Evolutionary conservation across 2,797 vertebrate species (phyloP).

Genomic region (Gobio occitaniae): DNA sequence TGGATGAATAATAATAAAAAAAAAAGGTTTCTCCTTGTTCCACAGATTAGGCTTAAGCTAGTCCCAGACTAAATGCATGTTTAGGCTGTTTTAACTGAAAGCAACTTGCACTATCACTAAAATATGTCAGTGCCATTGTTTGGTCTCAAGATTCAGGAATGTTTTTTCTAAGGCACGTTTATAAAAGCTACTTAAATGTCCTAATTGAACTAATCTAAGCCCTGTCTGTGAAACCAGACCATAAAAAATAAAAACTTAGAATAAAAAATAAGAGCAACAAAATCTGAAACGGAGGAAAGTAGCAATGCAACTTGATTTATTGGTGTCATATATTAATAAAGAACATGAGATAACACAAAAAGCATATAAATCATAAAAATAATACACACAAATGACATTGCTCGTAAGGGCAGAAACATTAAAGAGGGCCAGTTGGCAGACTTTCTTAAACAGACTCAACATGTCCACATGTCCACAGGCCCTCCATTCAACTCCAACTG

Average conservation of each 20-base stretch:
- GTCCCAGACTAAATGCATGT: too few species aligned
- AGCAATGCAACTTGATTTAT: constrained; percentile 26
- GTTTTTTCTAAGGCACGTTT: too few species aligned
- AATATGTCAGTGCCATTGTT: too few species aligned
- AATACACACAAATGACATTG: not conserved
- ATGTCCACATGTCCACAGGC: constrained; percentile 17
- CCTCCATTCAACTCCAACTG: not conserved
- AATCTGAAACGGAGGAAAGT: not conserved
- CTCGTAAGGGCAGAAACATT: not conserved
- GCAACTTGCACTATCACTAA: too few species aligned
- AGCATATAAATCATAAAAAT: not conserved
- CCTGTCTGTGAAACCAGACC: too few species aligned
- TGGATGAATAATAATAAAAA: not conserved
- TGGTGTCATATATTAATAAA: not conserved
- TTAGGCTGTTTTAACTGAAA: too few species aligned
- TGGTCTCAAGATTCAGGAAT: too few species aligned
- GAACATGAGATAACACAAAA: constrained; percentile 20
- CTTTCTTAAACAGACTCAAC: not conserved
- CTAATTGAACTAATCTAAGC: too few species aligned
- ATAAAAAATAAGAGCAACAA: not conserved
- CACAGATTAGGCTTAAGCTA: too few species aligned
- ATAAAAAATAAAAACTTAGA: not conserved
- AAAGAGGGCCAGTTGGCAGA: not conserved
- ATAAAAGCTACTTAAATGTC: too few species aligned
- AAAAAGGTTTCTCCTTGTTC: not conserved